Base-by-base conservation (phyloP, 2,888 invertebrate genomes). In the Pachydiplax longipennis region DNA sequence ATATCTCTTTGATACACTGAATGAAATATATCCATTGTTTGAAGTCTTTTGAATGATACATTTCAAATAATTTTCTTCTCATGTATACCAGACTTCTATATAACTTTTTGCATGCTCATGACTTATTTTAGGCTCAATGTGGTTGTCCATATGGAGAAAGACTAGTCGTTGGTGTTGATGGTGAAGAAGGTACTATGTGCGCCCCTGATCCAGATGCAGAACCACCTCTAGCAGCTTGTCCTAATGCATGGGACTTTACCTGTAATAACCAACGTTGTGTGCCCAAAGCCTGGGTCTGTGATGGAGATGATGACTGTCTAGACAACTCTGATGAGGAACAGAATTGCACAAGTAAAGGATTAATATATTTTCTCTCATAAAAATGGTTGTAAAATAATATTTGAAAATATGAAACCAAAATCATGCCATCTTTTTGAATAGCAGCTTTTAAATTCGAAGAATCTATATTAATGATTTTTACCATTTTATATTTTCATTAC, bases 291-390 rank as follows among this genome's bases (percentile, higher is more conserved):
- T 99, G 99, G 99, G 97, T 98, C 1, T 99, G 99, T 93, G 99
- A 99, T 93, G 99, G 98, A 0, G 99, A 99, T 92, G 98, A 99
- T 93, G 99, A 99, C 93, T 99, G 99, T 93, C 94, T 99, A 92
- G 99, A 99, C 93, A 98, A 98, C 94, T 98, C 98, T 91, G 99
- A 99, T 93, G 99, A 99, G 94, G 97, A 97, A 94, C 98, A 98
- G 93, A 98, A 99, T 93, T 99, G 99, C 93, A 98, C 98, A 91
- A 98, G 97, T 97, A 93, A 31, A 82, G 2, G 10, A n/a, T 91
- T 48, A 80, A 73, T 13, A 73, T 73, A 31, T 2, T 10, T 73
- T 2, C 3, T 73, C 2, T 73, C 73, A 25, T 0, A 73, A 25
- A 15, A 25, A 31, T 22, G 31, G 6, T 18, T 61, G 61, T 25